These are phyloP conservation scores for Drosophila robusta DNA, from an alignment of 2,888 invertebrate genomes.

Conservation along the genomic window DNA sequence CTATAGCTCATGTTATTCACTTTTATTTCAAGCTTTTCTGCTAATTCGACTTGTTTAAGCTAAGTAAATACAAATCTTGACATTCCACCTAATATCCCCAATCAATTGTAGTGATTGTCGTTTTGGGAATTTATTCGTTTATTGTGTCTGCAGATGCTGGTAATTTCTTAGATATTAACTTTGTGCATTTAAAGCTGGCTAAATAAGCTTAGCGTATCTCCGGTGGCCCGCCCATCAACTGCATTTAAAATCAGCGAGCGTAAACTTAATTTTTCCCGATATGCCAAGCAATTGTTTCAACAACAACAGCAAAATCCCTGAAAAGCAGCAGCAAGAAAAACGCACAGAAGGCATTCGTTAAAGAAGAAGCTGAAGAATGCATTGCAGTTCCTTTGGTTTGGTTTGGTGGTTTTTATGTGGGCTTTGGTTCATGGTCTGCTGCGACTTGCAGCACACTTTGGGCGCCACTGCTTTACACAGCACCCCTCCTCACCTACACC, in stretches of 20 bases:
- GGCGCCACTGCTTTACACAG: slow-evolving; percentile 15
- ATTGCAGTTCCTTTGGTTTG: slow-evolving; percentile 53
- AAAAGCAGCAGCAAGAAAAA: background rate
- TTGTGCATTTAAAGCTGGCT: slow-evolving; percentile 33
- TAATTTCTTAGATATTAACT: slow-evolving; percentile 24
- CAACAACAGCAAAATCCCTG: slow-evolving; percentile 14
- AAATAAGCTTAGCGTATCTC: slow-evolving; percentile 37
- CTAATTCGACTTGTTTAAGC: background rate
- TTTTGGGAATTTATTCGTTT: slow-evolving; percentile 1
- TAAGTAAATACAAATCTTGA: background rate
- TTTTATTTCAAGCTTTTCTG: too few relatives aligned
- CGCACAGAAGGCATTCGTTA: slow-evolving; percentile 29
- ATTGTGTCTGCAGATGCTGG: slow-evolving; percentile 3
- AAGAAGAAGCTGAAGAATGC: slow-evolving; percentile 36
- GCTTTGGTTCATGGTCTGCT: slow-evolving; percentile 65
- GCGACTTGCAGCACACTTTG: slow-evolving; percentile 32
- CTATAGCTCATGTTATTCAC: background rate
- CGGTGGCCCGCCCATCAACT: slow-evolving; percentile 30
- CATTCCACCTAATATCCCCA: background rate
- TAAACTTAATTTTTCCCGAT: slow-evolving; percentile 72
- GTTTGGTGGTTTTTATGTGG: slow-evolving; percentile 19
- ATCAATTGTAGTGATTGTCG: slow-evolving; percentile 4
- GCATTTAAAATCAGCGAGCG: slow-evolving; percentile 72
- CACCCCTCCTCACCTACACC: slow-evolving; percentile 15
- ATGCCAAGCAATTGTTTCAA: slow-evolving; percentile 63